Evolutionary conservation across 2,113 vertebrate genomes (phyloP).

Genomic region (Podarcis muralis): DNA sequence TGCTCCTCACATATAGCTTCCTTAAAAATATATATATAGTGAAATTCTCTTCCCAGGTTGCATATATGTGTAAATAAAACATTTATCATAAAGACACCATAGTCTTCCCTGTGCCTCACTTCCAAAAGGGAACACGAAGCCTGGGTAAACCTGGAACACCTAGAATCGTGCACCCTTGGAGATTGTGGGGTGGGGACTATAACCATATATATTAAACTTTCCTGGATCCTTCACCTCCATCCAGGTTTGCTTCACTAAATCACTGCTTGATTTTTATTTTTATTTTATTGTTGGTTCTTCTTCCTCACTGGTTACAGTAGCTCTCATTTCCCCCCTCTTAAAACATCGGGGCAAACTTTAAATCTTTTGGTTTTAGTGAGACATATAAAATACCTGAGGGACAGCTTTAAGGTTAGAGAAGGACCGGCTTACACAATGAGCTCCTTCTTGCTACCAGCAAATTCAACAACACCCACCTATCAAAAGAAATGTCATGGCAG

Average conservation of each 20-base stretch:
- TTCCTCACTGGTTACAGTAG: neutral
- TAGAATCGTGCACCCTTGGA: neutral
- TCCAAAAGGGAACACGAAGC: too few relatives aligned
- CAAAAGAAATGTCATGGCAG: neutral
- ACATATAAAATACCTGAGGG: neutral
- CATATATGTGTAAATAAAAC: too few relatives aligned
- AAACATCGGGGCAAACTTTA: neutral
- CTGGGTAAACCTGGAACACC: neutral
- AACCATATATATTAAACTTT: neutral
- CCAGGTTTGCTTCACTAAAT: neutral
- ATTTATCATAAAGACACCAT: too few relatives aligned
- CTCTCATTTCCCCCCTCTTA: neutral
- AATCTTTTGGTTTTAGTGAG: neutral
- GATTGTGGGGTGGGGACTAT: too few relatives aligned
- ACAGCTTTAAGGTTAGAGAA: neutral
- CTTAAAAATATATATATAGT: too few relatives aligned
- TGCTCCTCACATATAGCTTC: too few relatives aligned
- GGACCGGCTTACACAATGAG: neutral
- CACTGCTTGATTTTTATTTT: neutral
- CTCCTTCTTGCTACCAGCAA: neutral
- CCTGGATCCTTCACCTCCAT: neutral
- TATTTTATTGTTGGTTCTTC: neutral
- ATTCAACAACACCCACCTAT: neutral
- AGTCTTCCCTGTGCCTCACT: too few relatives aligned
- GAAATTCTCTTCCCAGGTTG: too few relatives aligned